Base-by-base conservation (phyloP, 2,888 invertebrate genomes). In the Cyaniris semiargus region DNA sequence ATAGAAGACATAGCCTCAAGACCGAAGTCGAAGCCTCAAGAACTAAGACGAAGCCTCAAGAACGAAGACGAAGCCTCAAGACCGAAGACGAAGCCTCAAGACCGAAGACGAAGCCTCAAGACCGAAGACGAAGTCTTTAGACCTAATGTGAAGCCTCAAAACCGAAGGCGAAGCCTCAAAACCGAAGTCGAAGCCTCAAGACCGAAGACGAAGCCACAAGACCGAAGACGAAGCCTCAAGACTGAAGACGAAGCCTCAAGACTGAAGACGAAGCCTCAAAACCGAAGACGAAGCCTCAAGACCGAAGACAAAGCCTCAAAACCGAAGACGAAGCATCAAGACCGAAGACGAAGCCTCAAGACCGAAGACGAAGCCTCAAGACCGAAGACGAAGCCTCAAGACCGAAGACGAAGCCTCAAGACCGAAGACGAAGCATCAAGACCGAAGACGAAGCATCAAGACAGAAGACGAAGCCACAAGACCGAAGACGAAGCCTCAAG, bases 221-320 rank as follows among this genome's bases (percentile, higher is more conserved):
- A 70, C 31, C 10, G 70, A 70, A 70, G 34, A 70, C 70, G n/a
- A 44, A 38, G 38, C n/a, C 71, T 44, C 13, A 71, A 71, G 10
- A 71, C 21, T 0, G 71, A 71, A 38, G 71, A 71, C 44, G 56
- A 71, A 71, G 71, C 34, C 71, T 71, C 71, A 44, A 71, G 21
- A 71, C n/a, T 0, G 44, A 71, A 38, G 21, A 71, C 71, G 58
- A 71, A 71, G 21, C 38, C 23, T 71, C 71, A 44, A 71, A 15
- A 71, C 8, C 1, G 71, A 71, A 71, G 44, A 44, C 44, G 21
- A 71, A 71, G 44, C 38, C 71, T 71, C 38, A 38, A 71, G 44
- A 71, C 21, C 10, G 71, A 71, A 71, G 71, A 71, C 38, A 4
- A 70, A 70, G n/a, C 18, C 38, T 70, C 70, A 70, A 70, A 7